Evolutionary conservation across 2,888 invertebrate species (phyloP).

Genomic region (Sinhomidia bicolor): DNA sequence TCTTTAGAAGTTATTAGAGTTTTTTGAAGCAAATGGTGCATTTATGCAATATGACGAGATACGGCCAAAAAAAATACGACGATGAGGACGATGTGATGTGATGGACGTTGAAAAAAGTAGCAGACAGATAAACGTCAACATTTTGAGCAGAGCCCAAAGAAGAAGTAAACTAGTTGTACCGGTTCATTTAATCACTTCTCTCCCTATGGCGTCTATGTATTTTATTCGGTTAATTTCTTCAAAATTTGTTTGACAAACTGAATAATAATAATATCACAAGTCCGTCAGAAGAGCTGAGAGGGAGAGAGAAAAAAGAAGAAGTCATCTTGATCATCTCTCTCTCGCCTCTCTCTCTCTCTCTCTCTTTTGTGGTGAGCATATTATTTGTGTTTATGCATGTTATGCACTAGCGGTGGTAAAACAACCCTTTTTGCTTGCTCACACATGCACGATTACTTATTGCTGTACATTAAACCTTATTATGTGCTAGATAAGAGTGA

Average conservation of each 20-base stretch:
- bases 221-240: slow-evolving; percentile 68
- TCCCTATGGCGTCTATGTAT: slow-evolving; percentile 66
- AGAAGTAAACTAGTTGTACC: slow-evolving; percentile 73
- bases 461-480: slow-evolving; percentile 21
- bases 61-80: background rate
- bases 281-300: background rate
- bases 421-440: slow-evolving; percentile 35
- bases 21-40: background rate
- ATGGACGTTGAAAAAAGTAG: slow-evolving; percentile 64
- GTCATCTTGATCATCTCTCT: slow-evolving; percentile 10
- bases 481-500: slow-evolving; percentile 32
- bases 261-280: slow-evolving; percentile 57
- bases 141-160: slow-evolving; percentile 49
- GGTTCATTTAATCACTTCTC: slow-evolving; percentile 73
- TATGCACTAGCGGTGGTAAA: slow-evolving; percentile 40
- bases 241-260: slow-evolving; percentile 77
- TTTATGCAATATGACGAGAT: background rate
- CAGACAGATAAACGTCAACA: slow-evolving; percentile 68
- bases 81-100: slow-evolving; percentile 36
- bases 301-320: too few relatives aligned
- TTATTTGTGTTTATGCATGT: background rate
- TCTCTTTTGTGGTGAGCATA: too few relatives aligned
- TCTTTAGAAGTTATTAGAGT: background rate
- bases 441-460: slow-evolving; percentile 32
- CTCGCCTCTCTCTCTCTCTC: too few relatives aligned